Base-by-base conservation (phyloP, 2,888 invertebrate species). In the Aphodius sticticus region DNA sequence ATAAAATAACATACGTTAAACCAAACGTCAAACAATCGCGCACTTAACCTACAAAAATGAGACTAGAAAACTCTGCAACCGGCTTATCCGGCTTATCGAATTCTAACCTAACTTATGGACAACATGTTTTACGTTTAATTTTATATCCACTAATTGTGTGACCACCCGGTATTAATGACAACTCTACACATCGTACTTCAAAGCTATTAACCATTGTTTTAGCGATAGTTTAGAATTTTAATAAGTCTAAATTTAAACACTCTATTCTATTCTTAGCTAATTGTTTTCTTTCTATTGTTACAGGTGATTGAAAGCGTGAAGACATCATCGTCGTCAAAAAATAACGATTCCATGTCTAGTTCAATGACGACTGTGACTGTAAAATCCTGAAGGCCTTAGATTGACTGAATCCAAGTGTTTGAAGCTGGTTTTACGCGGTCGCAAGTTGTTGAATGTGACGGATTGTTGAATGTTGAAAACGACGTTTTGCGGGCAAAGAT, bases 311-410 rank as follows among this genome's bases (percentile, higher is more conserved):
- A 82, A 80, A 76, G 75, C 53, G 78, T 82, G 16, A 78, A 81
- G 38, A 80, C 79, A 15, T 69, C 78, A 26, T 78, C 78, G 72
- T 78, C 80, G 14, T 76, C 79, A 15, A 75, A 70, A 26, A 78
- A 37, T 16, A 79, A 78, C 75, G 81, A 81, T 69, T 69, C 79
- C n/a, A 84, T 87, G 37, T 82, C 85, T 15, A 86, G 85, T 79
- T 79, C 84, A 6, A 81, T 87, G 35, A 85, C 87, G 76, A 84
- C 87, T 2, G 87, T 88, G 7, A 87, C 86, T 75, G 87, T 87
- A 5, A 87, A 87, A 82, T 88, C 87, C 81, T 87, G 86, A 87
- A 82, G 53, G 4, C 15, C 79, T 74, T 36, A 75, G 53, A 15
- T 80, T 80, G 77, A 80, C 69, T 69, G 80, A 80, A 80, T 76